phyloP scores from a whole-genome alignment of 2,888 invertebrate genomes.

The Eretmocerus hayati region DNA sequence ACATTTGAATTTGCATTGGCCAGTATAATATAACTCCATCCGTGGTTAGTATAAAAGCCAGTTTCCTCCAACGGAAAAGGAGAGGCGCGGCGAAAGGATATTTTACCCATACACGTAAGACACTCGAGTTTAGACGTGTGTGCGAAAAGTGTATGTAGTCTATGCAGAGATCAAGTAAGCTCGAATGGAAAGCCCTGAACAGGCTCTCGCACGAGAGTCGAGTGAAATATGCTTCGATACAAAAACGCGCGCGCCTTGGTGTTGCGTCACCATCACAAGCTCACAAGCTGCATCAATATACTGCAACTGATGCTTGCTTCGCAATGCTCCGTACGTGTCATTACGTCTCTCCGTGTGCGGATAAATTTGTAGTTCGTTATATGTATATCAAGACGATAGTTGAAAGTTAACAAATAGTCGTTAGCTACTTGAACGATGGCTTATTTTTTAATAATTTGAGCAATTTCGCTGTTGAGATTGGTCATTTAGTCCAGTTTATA shows the following conservation, averaged over 20 bases:
- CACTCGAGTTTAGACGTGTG: background rate
- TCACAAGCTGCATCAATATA: background rate
- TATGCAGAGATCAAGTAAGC: background rate
- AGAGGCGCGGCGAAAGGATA: conserved; percentile 15
- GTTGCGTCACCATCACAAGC: no score
- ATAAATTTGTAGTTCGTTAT: background rate
- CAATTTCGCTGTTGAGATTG: no score
- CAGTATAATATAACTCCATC: no score
- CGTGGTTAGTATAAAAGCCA: background rate
- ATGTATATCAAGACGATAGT: no score
- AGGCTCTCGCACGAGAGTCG: background rate
- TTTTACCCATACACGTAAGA: background rate
- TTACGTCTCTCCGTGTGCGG: background rate
- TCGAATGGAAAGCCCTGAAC: background rate
- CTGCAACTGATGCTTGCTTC: background rate
- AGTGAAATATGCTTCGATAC: conserved; percentile 1
- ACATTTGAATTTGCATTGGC: no score
- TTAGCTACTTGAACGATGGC: no score
- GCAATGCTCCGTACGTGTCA: background rate
- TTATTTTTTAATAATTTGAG: no score
- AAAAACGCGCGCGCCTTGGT: conserved; percentile 1
- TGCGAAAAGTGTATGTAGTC: background rate
- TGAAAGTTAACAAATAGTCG: no score
- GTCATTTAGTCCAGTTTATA: no score
- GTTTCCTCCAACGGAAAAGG: conserved; percentile 3